Evolutionary conservation across 2,888 invertebrate species (phyloP).

Genomic region (Lysandra coridon): DNA sequence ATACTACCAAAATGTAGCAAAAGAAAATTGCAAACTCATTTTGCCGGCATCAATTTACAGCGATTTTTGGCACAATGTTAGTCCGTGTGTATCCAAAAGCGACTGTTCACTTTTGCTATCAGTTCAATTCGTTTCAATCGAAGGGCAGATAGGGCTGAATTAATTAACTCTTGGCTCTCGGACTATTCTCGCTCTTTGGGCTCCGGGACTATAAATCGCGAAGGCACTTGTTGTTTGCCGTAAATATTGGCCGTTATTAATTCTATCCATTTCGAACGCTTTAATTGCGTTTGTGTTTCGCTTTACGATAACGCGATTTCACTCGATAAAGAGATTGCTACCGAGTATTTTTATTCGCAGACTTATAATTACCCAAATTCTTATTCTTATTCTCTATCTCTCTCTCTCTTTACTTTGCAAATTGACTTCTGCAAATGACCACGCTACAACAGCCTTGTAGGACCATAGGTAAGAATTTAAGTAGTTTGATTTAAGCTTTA

Average conservation of each 20-base stretch:
- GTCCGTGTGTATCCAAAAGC: not conserved
- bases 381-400: not conserved
- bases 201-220: not conserved
- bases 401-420: not conserved
- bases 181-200: not conserved
- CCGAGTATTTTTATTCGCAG: too few species aligned
- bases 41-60: not conserved
- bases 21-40: too few species aligned
- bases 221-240: not conserved
- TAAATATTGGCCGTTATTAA: constrained; percentile 13
- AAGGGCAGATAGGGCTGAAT: constrained; percentile 22
- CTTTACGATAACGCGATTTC: constrained; percentile 1
- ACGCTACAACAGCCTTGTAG: not conserved
- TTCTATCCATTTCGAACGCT: not conserved
- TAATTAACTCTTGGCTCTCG: constrained; percentile 13
- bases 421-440: not conserved
- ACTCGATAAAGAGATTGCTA: not conserved
- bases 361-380: not conserved
- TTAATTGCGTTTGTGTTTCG: not conserved
- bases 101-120: constrained; percentile 21
- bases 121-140: constrained; percentile 7
- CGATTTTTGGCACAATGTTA: not conserved
- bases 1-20: too few species aligned
- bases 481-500: too few species aligned
- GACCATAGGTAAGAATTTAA: too few species aligned